These are phyloP conservation scores for Drosophila tsacasi DNA, from an alignment of 1,140 invertebrate species.

Conservation along the genomic window DNA sequence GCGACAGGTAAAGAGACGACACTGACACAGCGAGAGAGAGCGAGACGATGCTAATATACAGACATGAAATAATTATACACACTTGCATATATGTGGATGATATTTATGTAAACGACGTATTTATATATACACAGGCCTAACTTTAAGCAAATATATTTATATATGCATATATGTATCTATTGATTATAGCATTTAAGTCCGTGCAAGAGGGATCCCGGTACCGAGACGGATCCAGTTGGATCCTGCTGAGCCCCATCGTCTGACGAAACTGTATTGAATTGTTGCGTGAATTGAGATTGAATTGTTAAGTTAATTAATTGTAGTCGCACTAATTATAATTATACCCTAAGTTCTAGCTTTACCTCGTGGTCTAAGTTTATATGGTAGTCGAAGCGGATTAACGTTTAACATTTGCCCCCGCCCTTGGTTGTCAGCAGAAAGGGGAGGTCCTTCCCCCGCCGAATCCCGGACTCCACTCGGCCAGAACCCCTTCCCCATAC, in stretches of 20 bases:
- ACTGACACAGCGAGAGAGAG: conserved; percentile 9
- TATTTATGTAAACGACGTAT: conserved; percentile 66
- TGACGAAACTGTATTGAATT: conserved; percentile 60
- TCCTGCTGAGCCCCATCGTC: conserved; percentile 55
- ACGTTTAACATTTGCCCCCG: neutral
- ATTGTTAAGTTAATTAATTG: conserved; percentile 74
- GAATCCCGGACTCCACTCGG: neutral
- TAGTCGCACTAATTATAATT: conserved; percentile 32
- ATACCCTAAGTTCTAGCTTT: conserved; percentile 26
- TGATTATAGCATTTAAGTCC: conserved; percentile 67
- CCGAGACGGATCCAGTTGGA: conserved; percentile 3
- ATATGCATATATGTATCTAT: conserved; percentile 64
- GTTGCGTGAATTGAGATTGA: conserved; percentile 44
- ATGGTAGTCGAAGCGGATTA: neutral
- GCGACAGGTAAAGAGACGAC: neutral
- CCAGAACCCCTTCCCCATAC: neutral
- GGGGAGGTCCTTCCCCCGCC: conserved; percentile 1
- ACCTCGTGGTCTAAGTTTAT: conserved; percentile 14
- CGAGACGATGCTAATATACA: conserved; percentile 15
- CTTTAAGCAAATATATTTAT: conserved; percentile 64
- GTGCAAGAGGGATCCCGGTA: conserved; percentile 39
- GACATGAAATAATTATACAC: conserved; percentile 34
- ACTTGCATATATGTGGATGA: conserved; percentile 30
- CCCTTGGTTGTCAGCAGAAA: conserved; percentile 35
- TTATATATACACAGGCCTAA: conserved; percentile 56